phyloP scores from a whole-genome alignment of 2,888 invertebrate genomes.

The Phyto melanocephala region DNA sequence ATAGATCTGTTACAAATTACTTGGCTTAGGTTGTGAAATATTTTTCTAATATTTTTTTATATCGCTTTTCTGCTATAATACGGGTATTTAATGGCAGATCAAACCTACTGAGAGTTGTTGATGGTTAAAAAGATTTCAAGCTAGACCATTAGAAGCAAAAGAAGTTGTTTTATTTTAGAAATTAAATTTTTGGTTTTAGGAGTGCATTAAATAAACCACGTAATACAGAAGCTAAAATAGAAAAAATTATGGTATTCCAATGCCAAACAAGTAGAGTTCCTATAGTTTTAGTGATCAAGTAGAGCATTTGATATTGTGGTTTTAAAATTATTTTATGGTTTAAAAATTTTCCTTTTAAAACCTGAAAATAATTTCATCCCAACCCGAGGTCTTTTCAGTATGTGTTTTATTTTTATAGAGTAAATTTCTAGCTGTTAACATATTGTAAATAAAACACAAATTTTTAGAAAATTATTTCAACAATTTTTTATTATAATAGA shows the following conservation, averaged over 20 bases:
- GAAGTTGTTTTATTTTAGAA: not conserved
- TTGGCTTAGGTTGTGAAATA: conserved; percentile 22
- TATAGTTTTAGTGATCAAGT: no score
- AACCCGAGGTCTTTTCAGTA: no score
- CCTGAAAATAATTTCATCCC: no score
- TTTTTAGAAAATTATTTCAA: no score
- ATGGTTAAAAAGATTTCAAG: conserved; percentile 4
- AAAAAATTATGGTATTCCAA: not conserved
- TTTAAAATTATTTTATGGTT: no score
- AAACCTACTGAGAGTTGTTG: conserved; percentile 34
- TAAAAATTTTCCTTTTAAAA: no score
- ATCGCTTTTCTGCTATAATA: not conserved
- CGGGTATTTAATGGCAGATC: conserved; percentile 2
- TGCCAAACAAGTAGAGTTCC: not conserved
- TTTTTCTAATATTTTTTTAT: not conserved
- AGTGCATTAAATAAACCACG: conserved; percentile 22
- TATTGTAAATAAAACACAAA: no score
- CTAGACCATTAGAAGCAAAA: not conserved
- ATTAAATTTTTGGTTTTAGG: not conserved
- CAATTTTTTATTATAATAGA: no score
- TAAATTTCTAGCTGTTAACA: no score
- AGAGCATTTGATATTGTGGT: no score
- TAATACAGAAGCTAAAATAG: not conserved
- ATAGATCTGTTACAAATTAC: conserved; percentile 13
- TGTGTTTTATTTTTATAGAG: no score